Evolutionary conservation across 2,888 invertebrate genomes (phyloP), one percentile per base, ranked within the genome.

Genomic region (Lithophane socia): DNA sequence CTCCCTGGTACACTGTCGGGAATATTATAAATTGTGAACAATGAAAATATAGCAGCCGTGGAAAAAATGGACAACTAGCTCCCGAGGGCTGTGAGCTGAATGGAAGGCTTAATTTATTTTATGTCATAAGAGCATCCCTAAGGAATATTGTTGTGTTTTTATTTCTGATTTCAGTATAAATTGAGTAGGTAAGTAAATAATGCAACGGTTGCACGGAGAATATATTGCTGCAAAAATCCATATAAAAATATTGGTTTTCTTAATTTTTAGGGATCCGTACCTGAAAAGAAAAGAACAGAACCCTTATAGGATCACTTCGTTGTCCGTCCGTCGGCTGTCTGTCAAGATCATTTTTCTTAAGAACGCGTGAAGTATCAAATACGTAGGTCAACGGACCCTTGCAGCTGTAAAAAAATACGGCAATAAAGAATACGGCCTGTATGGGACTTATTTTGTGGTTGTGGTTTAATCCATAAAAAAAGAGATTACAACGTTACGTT

Each of bases 21-120:
- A 86, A 89, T 88, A 87, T 90, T 88, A 88, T 87, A 86, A 87
- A 83, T 86, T 80, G 86, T 86, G 80, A 83, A 82, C 86, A 87
- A 87, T 88, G 83, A 85, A 83, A 83, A 80, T 83, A 79, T 80
- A 75, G 60, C 52, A 29, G 52, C 65, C 49, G 64, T 21, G 77
- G 67, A 66, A 76, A 82, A 87, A 86, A 82, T 73, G 75, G 58
- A 72, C 73, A 79, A 65, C 63, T 60, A 68, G 29, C 56, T 73
- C 61, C 63, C 42, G 16, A 52, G 47, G 58, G 42, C 13, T 9
- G 42, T 21, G 65, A 24, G 37, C 61, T 65, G 68, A 69, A 74
- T 61, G 52, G 24, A 44, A 58, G 61, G 65, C 37, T 83, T 77
- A 42, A 77, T 71, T 56, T 70, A 79, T 63, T 73, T 80, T 63